Conservation (phyloP, 2,888 invertebrate species). For the Sminthurinus aureus region DNA sequence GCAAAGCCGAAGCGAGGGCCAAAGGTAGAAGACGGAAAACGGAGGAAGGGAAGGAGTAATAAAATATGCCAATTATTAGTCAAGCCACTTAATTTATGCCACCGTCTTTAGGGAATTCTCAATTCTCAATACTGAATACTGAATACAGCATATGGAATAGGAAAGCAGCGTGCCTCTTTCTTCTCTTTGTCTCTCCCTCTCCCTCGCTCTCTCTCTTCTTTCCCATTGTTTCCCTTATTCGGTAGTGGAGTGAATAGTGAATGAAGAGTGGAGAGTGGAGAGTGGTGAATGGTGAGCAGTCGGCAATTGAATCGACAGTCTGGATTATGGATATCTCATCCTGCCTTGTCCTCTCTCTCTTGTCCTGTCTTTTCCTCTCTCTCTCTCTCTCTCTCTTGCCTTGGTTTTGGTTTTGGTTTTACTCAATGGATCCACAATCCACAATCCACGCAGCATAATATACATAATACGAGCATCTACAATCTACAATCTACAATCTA, state of each 20-base stretch:
- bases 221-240: background rate
- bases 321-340: no score
- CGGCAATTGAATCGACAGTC: background rate
- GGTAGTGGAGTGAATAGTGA: no score
- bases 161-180: no score
- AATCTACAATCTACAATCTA: background rate
- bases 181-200: background rate
- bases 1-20: background rate
- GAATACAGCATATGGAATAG: background rate
- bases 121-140: background rate
- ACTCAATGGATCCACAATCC: background rate
- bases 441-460: no score
- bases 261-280: no score
- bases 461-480: background rate
- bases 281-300: background rate
- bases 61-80: slow-evolving; percentile 5
- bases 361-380: no score
- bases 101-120: background rate
- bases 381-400: background rate
- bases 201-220: background rate
- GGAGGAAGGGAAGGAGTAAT: background rate
- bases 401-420: background rate
- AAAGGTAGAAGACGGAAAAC: background rate
- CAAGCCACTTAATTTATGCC: background rate
- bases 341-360: no score